Percentiles rank a stretch among this genome's conserved stretches.
These are phyloP conservation scores for Morpho deidamia DNA, from an alignment of 2,888 invertebrate genomes.

Conservation along the genomic window DNA sequence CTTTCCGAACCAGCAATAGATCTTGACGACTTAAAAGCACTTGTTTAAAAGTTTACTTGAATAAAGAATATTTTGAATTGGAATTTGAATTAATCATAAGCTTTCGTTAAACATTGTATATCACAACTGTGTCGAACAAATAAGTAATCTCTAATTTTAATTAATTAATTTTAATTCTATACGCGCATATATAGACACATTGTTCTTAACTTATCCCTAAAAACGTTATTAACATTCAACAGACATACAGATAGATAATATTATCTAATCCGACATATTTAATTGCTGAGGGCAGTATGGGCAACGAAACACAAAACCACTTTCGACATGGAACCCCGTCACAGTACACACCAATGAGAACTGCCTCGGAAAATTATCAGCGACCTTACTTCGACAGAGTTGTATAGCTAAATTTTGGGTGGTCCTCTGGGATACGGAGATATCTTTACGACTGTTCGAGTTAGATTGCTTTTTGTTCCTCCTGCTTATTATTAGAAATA, in stretches of 20 bases:
- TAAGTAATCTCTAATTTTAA: no score
- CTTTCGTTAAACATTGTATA: no score
- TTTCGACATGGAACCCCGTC: constrained; percentile 6
- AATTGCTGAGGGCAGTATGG: constrained; percentile 28
- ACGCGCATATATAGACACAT: not conserved
- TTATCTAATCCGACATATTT: constrained; percentile 32
- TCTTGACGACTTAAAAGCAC: no score
- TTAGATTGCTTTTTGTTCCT: constrained; percentile 69
- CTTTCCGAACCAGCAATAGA: no score
- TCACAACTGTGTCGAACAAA: no score
- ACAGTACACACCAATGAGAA: not conserved
- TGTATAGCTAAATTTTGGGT: constrained; percentile 53
- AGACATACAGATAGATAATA: constrained; percentile 22
- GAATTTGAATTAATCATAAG: no score
- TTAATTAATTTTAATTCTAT: no score
- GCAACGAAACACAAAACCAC: constrained; percentile 18
- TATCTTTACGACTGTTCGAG: constrained; percentile 63
- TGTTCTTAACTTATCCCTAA: not conserved
- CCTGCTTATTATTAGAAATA: constrained; percentile 54
- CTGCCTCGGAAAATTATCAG: constrained; percentile 34
- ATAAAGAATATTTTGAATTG: no score
- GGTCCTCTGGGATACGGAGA: constrained; percentile 50
- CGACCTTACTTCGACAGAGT: constrained; percentile 43
- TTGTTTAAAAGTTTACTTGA: no score
- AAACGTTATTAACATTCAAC: not conserved